Conservation (phyloP, 1,140 invertebrate species). For the Aleiodes sp. region DNA sequence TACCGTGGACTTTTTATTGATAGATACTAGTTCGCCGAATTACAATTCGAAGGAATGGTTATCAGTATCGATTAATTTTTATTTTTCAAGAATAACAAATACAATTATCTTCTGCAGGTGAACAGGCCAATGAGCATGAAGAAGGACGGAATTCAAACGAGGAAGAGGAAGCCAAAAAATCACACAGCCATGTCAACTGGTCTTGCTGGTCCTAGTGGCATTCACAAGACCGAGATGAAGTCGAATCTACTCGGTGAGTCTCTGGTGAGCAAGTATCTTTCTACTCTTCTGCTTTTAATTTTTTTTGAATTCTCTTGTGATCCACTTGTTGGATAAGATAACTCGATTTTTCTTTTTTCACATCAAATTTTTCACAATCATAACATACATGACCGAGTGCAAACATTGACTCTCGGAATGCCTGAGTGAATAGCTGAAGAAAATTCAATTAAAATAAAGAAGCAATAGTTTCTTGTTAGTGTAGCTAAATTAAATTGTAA, state of each 20-base stretch:
- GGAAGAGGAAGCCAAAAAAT: slow-evolving; percentile 88
- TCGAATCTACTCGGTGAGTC: slow-evolving; percentile 64
- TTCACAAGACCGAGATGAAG: slow-evolving; percentile 62
- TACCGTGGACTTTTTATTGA: too few relatives aligned
- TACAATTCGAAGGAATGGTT: not conserved
- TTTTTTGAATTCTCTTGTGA: slow-evolving; percentile 18
- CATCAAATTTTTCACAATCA: slow-evolving; percentile 6
- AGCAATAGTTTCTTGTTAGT: too few relatives aligned
- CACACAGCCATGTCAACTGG: slow-evolving; percentile 47
- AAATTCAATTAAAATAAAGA: too few relatives aligned
- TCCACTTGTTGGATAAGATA: slow-evolving; percentile 33
- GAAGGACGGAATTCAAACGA: slow-evolving; percentile 93
- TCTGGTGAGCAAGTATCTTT: slow-evolving; percentile 52
- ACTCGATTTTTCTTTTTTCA: slow-evolving; percentile 1
- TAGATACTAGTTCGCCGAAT: too few relatives aligned
- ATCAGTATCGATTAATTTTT: slow-evolving; percentile 14
- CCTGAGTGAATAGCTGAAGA: not conserved
- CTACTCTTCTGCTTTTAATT: slow-evolving; percentile 15
- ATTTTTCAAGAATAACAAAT: not conserved
- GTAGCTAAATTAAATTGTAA: not conserved
- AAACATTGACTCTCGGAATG: not conserved
- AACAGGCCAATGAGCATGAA: slow-evolving; percentile 92
- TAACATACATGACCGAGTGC: not conserved
- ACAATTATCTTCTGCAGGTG: slow-evolving; percentile 69
- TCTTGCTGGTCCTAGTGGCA: slow-evolving; percentile 49